These are phyloP conservation scores for Caerostris darwini DNA, from an alignment of 1,140 invertebrate species.

Conservation along the genomic window DNA sequence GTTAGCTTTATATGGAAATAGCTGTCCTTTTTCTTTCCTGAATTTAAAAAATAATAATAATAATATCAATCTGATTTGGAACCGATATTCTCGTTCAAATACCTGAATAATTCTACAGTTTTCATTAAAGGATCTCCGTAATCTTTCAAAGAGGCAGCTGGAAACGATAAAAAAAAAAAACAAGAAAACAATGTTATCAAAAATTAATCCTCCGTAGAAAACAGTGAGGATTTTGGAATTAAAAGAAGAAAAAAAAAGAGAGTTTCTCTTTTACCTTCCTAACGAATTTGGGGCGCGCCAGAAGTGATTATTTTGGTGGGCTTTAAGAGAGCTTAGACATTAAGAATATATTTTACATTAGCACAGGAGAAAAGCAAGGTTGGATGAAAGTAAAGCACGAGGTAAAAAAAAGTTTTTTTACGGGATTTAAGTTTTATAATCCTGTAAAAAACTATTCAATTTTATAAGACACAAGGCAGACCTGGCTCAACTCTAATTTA, in stretches of 20 bases:
- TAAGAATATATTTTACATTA: neutral
- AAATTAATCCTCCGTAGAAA: neutral
- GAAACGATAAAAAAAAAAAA: neutral
- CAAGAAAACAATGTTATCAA: neutral
- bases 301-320: neutral
- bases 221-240: neutral
- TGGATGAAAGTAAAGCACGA: neutral
- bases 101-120: too few relatives aligned
- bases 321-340: neutral
- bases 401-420: too few relatives aligned
- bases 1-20: too few relatives aligned
- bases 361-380: neutral
- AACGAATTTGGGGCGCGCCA: neutral
- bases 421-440: slow-evolving; percentile 2
- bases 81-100: too few relatives aligned
- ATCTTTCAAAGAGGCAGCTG: neutral
- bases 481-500: neutral
- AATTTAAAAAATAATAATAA: too few relatives aligned
- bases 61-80: too few relatives aligned
- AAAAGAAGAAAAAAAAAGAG: neutral
- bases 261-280: neutral
- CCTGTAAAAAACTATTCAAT: slow-evolving; percentile 13
- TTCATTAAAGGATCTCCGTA: too few relatives aligned
- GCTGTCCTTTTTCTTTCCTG: too few relatives aligned
- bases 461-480: neutral